These are phyloP conservation scores for Thelaira solivaga DNA, from an alignment of 2,888 invertebrate genomes.

Conservation along the genomic window DNA sequence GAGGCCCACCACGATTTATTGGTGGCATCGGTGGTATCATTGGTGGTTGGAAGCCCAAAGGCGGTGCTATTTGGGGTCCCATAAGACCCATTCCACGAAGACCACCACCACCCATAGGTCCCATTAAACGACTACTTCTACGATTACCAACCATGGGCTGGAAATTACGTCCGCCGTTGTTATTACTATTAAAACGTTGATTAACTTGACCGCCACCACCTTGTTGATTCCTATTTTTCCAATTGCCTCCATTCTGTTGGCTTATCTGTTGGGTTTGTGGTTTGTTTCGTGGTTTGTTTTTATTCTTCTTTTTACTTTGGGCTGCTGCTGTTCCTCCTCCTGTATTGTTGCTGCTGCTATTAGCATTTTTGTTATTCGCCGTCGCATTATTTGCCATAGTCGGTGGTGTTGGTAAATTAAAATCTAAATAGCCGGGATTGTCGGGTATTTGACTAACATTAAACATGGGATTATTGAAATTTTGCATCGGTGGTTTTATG, in stretches of 20 bases:
- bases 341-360: conserved; percentile 10
- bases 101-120: conserved; percentile 65
- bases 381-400: conserved; percentile 53
- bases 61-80: conserved; percentile 67
- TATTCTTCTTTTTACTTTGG: conserved; percentile 64
- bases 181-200: conserved; percentile 54
- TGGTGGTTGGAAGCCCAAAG: conserved; percentile 66
- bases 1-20: conserved; percentile 62
- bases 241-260: conserved; percentile 35
- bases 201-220: conserved; percentile 47
- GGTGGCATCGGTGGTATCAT: conserved; percentile 70
- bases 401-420: conserved; percentile 71
- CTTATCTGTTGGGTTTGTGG: conserved; percentile 28
- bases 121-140: conserved; percentile 66
- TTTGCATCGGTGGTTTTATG: conserved; percentile 64
- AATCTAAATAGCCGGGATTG: conserved; percentile 76
- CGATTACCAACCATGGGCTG: conserved; percentile 47
- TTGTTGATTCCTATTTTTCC: conserved; percentile 45
- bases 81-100: conserved; percentile 65
- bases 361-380: conserved; percentile 49
- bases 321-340: conserved; percentile 6
- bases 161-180: conserved; percentile 56
- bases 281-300: conserved; percentile 64
- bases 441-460: conserved; percentile 76
- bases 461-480: conserved; percentile 70